Evolutionary conservation across 2,797 vertebrate genomes (phyloP).

Genomic region (Chaunax sp.): DNA sequence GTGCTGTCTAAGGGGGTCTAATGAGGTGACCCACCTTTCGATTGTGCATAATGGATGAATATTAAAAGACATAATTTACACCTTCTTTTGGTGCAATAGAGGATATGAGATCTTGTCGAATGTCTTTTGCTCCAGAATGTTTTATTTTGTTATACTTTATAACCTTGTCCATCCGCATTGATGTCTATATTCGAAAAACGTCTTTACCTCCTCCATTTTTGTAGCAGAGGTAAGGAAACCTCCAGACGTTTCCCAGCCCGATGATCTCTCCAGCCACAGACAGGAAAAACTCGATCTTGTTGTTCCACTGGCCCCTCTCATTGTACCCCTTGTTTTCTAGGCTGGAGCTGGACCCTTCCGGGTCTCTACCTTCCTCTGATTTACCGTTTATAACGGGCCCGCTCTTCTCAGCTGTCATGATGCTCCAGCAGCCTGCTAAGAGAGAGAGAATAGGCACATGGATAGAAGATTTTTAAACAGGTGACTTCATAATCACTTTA

Average conservation of each 20-base stretch:
- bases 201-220: conserved; percentile 98
- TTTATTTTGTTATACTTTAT: not conserved
- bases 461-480: conserved; percentile 22
- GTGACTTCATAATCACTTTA: conserved; percentile 32
- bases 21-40: conserved; percentile 35
- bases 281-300: conserved; percentile 97
- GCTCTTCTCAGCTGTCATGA: conserved; percentile 98
- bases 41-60: conserved; percentile 45
- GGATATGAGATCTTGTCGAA: too few species aligned
- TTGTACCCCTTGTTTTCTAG: conserved; percentile 89
- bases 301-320: conserved; percentile 98
- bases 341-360: conserved; percentile 87
- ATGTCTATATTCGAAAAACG: conserved; percentile 79
- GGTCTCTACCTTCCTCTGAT: conserved; percentile 90
- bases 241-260: conserved; percentile 97
- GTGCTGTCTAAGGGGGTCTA: conserved; percentile 48
- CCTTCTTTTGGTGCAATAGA: too few species aligned
- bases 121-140: not conserved
- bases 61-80: too few species aligned
- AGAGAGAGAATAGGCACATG: conserved; percentile 2
- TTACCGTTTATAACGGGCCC: conserved; percentile 96
- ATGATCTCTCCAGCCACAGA: conserved; percentile 99
- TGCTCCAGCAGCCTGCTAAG: conserved; percentile 84
- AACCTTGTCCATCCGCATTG: not conserved
- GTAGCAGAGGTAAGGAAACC: conserved; percentile 99